These are phyloP conservation scores for Mystacides longicornis DNA, from an alignment of 2,888 invertebrate genomes.

Conservation along the genomic window DNA sequence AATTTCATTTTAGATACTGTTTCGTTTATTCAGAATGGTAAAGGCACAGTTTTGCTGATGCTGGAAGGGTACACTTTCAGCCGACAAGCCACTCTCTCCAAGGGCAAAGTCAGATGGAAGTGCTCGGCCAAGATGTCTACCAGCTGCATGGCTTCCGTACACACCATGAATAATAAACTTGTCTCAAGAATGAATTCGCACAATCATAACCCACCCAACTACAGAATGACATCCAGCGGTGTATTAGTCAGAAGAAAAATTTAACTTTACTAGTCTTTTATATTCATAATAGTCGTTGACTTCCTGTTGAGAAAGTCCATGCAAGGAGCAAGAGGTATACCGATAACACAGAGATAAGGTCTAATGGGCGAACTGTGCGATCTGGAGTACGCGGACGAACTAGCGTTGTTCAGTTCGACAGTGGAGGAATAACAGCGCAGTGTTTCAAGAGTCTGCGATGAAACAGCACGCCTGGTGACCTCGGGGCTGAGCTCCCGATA, in stretches of 20 bases:
- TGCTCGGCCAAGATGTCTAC: slow-evolving; percentile 1
- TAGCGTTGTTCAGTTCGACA: too few species aligned
- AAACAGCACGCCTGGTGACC: too few species aligned
- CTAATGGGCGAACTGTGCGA: too few species aligned
- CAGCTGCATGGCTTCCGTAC: slow-evolving; percentile 2
- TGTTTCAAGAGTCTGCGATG: too few species aligned
- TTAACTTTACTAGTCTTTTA: too few species aligned
- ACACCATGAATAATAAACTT: not conserved
- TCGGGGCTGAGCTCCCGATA: too few species aligned
- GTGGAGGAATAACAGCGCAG: too few species aligned
- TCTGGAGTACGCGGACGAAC: too few species aligned
- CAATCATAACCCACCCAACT: slow-evolving; percentile 5
- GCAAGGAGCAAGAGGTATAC: too few species aligned
- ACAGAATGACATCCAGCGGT: not conserved
- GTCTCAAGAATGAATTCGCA: not conserved
- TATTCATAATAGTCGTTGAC: too few species aligned
- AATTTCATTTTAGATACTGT: not conserved
- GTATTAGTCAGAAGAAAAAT: not conserved
- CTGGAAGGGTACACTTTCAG: slow-evolving; percentile 6
- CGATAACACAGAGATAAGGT: too few species aligned
- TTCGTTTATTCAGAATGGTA: not conserved
- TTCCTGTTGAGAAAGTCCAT: too few species aligned
- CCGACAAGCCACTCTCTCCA: not conserved
- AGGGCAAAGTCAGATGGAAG: slow-evolving; percentile 11
- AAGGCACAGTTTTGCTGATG: not conserved